phyloP scores from a whole-genome alignment of 1,140 invertebrate genomes.

The Eriocheir sinensis region DNA sequence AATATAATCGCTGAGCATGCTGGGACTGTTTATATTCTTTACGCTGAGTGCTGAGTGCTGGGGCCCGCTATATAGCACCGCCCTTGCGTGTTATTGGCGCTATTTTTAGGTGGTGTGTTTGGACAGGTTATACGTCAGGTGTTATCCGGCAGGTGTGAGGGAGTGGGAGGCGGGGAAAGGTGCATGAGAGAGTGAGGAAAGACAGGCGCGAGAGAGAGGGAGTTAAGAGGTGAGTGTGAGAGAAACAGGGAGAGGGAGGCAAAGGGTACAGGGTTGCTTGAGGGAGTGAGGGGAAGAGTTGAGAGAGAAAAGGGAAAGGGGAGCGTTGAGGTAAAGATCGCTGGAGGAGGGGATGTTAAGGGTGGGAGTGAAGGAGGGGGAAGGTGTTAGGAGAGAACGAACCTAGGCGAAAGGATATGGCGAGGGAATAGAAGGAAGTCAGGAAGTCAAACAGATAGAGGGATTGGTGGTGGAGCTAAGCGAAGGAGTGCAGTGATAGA shows the following conservation, averaged over 20 bases:
- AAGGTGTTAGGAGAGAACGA: too few species aligned
- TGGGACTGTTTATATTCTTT: slow-evolving; percentile 49
- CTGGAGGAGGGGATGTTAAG: too few species aligned
- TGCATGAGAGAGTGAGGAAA: not conserved
- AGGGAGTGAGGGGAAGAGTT: not conserved
- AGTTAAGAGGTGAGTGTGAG: not conserved
- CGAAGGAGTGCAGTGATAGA: not conserved
- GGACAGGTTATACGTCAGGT: not conserved
- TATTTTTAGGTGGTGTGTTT: not conserved
- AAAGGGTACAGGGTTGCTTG: not conserved
- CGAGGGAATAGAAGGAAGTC: not conserved
- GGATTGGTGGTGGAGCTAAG: not conserved
- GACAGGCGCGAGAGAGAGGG: not conserved
- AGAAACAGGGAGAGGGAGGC: not conserved
- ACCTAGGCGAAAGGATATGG: not conserved
- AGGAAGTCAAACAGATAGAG: not conserved
- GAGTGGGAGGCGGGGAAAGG: not conserved
- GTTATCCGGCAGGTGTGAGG: not conserved
- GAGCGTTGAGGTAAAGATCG: not conserved
- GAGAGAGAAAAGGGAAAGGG: not conserved
- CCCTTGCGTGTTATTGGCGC: not conserved
- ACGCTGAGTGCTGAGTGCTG: slow-evolving; percentile 17
- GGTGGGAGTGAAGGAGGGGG: not conserved
- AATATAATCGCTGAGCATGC: slow-evolving; percentile 52
- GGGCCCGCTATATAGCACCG: too few species aligned